phyloP scores from a whole-genome alignment of 2,113 vertebrate genomes.

The Centropus unirufus region DNA sequence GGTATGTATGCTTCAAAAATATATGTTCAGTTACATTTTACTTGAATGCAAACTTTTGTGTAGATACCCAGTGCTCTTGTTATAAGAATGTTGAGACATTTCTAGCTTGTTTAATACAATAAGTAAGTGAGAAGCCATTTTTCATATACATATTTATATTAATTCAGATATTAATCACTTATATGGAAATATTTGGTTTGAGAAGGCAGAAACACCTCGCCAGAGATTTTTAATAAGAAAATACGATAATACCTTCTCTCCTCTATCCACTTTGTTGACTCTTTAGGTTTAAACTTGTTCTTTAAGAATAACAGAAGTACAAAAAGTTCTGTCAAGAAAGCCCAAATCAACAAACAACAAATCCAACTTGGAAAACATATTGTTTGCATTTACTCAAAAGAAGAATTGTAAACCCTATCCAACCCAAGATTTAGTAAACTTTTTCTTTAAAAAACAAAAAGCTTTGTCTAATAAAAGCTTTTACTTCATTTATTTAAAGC shows the following conservation, averaged over 20 bases:
- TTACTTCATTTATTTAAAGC: background rate
- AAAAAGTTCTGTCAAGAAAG: background rate
- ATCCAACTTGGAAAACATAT: background rate
- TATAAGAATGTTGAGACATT: background rate
- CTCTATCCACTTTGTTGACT: background rate
- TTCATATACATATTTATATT: background rate
- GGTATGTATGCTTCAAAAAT: background rate
- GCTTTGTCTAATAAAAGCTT: background rate
- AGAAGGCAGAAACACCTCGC: constrained; percentile 5
- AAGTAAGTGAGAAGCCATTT: constrained; percentile 20
- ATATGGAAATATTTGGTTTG: constrained; percentile 52
- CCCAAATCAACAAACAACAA: background rate
- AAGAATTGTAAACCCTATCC: background rate
- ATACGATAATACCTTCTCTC: background rate
- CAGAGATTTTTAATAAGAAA: constrained; percentile 20
- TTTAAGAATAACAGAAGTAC: background rate
- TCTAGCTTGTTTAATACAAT: background rate
- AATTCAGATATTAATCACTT: constrained; percentile 53
- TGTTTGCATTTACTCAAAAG: background rate
- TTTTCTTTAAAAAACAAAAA: background rate
- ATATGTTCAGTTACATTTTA: background rate
- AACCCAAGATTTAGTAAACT: background rate
- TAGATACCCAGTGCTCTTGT: background rate
- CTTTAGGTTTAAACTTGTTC: constrained; percentile 13
- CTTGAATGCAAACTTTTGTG: background rate